Evolutionary conservation across 2,113 vertebrate genomes (phyloP).

Genomic region (Eudyptes chrysolophus): DNA sequence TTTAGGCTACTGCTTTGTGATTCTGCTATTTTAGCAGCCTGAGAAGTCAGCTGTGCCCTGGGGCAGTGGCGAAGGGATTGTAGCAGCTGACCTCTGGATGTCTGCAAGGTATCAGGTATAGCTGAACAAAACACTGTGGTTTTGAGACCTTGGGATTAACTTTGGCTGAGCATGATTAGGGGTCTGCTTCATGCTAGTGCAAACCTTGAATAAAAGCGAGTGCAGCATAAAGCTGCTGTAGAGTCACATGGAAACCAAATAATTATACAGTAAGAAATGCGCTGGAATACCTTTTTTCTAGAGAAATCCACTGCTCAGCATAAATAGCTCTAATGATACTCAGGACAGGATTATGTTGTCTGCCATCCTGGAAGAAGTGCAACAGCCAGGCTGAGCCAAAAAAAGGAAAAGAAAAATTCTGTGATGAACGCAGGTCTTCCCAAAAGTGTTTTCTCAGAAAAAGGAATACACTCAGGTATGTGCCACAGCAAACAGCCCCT

Average conservation of each 20-base stretch:
- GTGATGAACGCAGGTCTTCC: accelerated
- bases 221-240: neutral
- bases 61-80: accelerated
- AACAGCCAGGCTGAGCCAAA: neutral
- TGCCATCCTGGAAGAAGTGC: neutral
- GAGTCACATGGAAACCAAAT: neutral
- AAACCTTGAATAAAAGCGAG: neutral
- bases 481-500: neutral
- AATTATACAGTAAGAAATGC: neutral
- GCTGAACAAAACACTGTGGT: neutral
- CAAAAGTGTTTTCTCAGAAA: neutral
- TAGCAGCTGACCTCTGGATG: neutral
- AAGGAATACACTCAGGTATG: neutral
- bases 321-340: neutral
- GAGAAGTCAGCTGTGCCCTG: neutral
- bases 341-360: neutral
- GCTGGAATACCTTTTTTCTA: neutral
- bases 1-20: neutral
- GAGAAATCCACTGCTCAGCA: neutral
- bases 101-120: too few species aligned
- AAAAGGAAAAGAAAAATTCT: neutral
- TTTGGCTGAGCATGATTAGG: neutral
- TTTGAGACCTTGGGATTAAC: neutral
- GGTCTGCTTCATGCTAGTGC: neutral
- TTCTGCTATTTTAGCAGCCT: neutral